Conservation (phyloP, 2,888 invertebrate species). For the Idaea biselata region DNA sequence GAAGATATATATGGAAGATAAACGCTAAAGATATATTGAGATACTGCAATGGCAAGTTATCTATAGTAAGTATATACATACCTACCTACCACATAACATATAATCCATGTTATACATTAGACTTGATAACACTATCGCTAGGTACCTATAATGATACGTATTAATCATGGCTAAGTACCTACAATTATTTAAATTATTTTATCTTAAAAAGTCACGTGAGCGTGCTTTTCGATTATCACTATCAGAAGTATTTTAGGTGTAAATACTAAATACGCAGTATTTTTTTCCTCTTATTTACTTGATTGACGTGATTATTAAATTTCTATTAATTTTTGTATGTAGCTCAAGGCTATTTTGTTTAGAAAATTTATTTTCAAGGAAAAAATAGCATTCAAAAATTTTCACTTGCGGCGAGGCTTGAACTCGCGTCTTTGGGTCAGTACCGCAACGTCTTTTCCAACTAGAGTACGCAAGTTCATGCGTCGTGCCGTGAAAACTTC, state of each 20-base stretch:
- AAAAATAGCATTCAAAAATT: too few relatives aligned
- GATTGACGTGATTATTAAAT: neutral
- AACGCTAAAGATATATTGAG: neutral
- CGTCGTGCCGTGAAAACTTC: too few relatives aligned
- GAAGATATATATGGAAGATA: too few relatives aligned
- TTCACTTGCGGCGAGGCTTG: too few relatives aligned
- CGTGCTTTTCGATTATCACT: neutral
- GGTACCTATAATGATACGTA: too few relatives aligned
- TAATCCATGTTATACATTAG: neutral
- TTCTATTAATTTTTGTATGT: too few relatives aligned
- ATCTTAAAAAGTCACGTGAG: neutral
- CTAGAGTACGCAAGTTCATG: too few relatives aligned
- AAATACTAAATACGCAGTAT: neutral
- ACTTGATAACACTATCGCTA: neutral
- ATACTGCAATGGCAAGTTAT: neutral
- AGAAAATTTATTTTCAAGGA: too few relatives aligned
- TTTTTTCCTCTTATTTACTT: neutral
- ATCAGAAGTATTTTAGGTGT: neutral
- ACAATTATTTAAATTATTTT: neutral
- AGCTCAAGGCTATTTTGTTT: too few relatives aligned
- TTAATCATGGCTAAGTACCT: too few relatives aligned
- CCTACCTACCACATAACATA: neutral
- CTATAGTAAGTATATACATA: neutral
- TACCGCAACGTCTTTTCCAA: too few relatives aligned
- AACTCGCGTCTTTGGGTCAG: too few relatives aligned